Percentiles rank a stretch among this genome's conserved stretches.
Evolutionary conservation across 1,140 invertebrate species (phyloP).

Genomic region (Pseudomyrmex concolor): DNA sequence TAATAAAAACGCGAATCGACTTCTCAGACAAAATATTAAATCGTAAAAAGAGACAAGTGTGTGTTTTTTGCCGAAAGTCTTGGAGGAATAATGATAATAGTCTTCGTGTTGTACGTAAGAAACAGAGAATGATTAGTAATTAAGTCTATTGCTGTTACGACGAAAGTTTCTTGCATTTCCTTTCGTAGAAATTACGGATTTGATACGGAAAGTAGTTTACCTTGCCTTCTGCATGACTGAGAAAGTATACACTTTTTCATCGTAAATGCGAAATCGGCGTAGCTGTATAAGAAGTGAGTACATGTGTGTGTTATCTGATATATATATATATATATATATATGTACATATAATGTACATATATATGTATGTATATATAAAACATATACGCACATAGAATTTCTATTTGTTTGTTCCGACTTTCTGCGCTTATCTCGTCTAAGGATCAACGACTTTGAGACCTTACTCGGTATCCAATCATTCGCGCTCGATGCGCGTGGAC

Average conservation of each 20-base stretch:
- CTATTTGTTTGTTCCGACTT: constrained; percentile 42
- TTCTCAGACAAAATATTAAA: constrained; percentile 28
- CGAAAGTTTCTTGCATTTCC: constrained; percentile 47
- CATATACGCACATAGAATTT: neutral
- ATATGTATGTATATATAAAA: neutral
- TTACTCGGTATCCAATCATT: constrained; percentile 62
- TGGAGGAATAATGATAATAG: constrained; percentile 33
- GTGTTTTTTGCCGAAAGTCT: constrained; percentile 2
- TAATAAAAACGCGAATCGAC: neutral
- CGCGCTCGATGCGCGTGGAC: constrained; percentile 61
- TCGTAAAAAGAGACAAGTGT: constrained; percentile 35
- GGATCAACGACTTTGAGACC: constrained; percentile 51
- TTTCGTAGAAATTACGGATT: constrained; percentile 34
- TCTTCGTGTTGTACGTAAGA: constrained; percentile 17
- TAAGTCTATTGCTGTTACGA: constrained; percentile 55
- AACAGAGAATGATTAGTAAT: constrained; percentile 50
- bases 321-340: no score
- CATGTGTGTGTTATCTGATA: neutral
- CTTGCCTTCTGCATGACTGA: constrained; percentile 30
- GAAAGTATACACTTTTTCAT: constrained; percentile 40
- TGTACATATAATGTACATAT: no score
- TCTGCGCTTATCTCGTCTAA: constrained; percentile 20
- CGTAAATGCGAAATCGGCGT: constrained; percentile 40
- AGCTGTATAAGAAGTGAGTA: constrained; percentile 40
- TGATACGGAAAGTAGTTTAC: constrained; percentile 49